Evolutionary conservation across 2,797 vertebrate genomes (phyloP), one percentile per base, ranked within the genome.

Genomic region (Coilia nasus): DNA sequence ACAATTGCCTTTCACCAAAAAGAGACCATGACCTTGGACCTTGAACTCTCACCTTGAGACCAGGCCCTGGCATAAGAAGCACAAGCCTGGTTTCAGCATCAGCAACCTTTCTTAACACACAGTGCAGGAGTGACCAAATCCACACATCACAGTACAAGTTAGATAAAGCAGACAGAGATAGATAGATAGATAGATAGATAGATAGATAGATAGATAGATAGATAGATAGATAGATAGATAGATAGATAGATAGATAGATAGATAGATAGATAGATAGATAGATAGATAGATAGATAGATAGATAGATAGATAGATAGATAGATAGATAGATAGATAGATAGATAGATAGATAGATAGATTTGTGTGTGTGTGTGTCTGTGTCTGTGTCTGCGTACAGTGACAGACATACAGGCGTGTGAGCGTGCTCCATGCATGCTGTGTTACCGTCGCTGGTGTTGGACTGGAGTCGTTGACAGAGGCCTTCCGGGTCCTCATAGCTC

Each of bases 401-500:
- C 35, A 41, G 35, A 41, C 35, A 41, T 2, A 41, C 35, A 41
- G 2, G 35, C 5, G 25, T 31, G 64, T 25, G n/a, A 2, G 7
- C 2, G n/a, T 62, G 60, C 14, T 2, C 2, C 35, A 41, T 59
- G 60, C 14, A 11, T 56, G 54, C 54, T 56, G 56, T 83, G 81
- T 94, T 93, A 98, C 97, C 97, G 3, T 97, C 96, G 0, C 93
- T 96, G 87, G 95, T 94, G n/a, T 92, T 96, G 90, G 97, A 97
- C 93, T 95, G 96, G 91, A 98, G 95, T 93, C 96, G 95, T 85
- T 95, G 95, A 89, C 97, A 97, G 89, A 98, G 96, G 12, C 96
- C 97, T 0, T 95, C 91, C 83, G 96, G 95, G 82, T 97, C 96
- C 54, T 95, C 95, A 0, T 96, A 98, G 90, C 91, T 92, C 17